Evolutionary conservation across 2,888 invertebrate genomes (phyloP), one percentile per base, ranked within the genome.

Genomic region (Andrena minutula): DNA sequence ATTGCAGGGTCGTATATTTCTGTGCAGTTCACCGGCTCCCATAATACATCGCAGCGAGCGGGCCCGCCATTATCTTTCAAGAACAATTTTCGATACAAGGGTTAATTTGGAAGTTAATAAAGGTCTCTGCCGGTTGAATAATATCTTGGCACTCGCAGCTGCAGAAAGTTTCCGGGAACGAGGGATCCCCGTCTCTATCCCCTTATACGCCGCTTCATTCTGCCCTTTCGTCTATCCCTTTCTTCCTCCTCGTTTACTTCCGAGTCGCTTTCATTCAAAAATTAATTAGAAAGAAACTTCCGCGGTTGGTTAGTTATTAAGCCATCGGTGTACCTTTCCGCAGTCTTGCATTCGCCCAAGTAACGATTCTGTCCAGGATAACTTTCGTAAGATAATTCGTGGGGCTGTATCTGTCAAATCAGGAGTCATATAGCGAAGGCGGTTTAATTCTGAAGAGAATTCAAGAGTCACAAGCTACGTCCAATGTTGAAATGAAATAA

Each of bases 261-360:
- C 49, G 56, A 82, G 65, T 75, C 79, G 74, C 83, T 88, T 88
- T 83, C 83, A 82, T 86, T 88, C 80, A 83, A 88, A 88, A 86
- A 88, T 88, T 85, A 88, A 88, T 88, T 83, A 83, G 77, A 56
- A 83, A 84, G 81, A 82, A 88, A 88, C 63, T 85, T 85, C 53
- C 63, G 63, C 60, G 35, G 70, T 30, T 56, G 63, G 20, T 53
- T 68, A 56, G 65, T 78, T 83, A 86, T 85, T 79, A 78, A 72
- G 51, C 71, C 60, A 82, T 75, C 64, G 80, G 23, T 8, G 28
- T 35, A 49, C 28, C 23, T 60, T 30, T 63, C 68, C 53, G 61
- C 60, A 64, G 51, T 28, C 76, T 56, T 32, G 32, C 26, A 20
- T 58, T n/a, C 47, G 8, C 28, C 60, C 30, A 26, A 61, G 47